These are phyloP conservation scores for Xestia rhomboidea DNA, from an alignment of 2,888 invertebrate genomes.

Conservation along the genomic window DNA sequence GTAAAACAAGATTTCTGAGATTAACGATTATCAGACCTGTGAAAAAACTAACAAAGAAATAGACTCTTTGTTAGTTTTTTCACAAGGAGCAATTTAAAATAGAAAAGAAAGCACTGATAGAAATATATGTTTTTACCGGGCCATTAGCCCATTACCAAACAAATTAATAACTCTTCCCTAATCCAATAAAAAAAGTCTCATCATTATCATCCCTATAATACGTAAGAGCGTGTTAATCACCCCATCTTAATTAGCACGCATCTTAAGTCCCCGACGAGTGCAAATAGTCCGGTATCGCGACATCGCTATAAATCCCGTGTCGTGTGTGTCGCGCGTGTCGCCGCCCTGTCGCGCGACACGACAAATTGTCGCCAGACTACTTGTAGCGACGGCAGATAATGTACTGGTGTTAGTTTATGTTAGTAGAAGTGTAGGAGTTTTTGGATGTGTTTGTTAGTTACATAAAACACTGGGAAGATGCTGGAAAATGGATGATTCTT, in stretches of 20 bases:
- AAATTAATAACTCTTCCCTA: background rate
- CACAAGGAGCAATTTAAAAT: background rate
- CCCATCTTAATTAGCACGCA: slow-evolving; percentile 56
- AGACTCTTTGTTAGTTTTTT: no score
- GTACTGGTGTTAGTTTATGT: slow-evolving; percentile 24
- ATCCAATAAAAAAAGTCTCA: background rate
- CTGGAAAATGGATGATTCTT: background rate
- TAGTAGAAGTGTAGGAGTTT: background rate
- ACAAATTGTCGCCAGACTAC: slow-evolving; percentile 57
- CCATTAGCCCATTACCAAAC: background rate
- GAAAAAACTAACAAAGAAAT: no score
- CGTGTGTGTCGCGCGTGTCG: slow-evolving; percentile 53
- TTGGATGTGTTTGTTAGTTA: slow-evolving; percentile 1
- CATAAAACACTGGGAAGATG: background rate
- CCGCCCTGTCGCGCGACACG: slow-evolving; percentile 30
- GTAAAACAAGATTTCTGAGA: background rate
- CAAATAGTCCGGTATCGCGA: slow-evolving; percentile 29
- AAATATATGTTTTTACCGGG: background rate
- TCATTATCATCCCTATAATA: background rate
- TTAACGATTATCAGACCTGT: background rate
- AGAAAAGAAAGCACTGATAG: background rate
- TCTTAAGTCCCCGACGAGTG: slow-evolving; percentile 27
- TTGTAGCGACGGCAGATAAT: background rate
- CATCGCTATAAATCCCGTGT: slow-evolving; percentile 58
- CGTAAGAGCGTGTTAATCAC: slow-evolving; percentile 48